These are phyloP conservation scores for Podarcis cretensis DNA, from an alignment of 2,113 vertebrate species.

Conservation along the genomic window DNA sequence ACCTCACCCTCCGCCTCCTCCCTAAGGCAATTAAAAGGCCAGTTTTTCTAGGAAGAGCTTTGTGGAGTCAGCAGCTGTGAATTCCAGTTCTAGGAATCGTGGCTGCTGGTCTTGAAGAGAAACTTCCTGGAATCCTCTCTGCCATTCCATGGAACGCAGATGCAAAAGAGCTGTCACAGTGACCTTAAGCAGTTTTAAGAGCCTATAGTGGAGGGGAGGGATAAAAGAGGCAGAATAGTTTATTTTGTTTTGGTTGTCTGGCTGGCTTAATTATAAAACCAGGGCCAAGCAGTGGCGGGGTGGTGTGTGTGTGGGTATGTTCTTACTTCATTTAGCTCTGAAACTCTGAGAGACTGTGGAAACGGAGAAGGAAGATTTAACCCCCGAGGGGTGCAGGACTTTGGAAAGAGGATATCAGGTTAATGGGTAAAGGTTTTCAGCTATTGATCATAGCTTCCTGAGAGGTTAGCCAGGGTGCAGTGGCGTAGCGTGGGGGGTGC, in stretches of 20 bases:
- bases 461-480: background rate
- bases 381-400: slow-evolving; percentile 54
- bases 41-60: slow-evolving; percentile 61
- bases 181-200: slow-evolving; percentile 41
- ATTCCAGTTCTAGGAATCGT: slow-evolving; percentile 61
- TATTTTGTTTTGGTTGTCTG: slow-evolving; percentile 45
- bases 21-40: slow-evolving; percentile 10
- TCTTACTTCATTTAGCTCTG: background rate
- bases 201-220: slow-evolving; percentile 22
- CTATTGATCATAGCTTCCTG: slow-evolving; percentile 50
- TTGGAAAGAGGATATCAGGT: slow-evolving; percentile 60
- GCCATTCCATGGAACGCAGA: slow-evolving; percentile 69
- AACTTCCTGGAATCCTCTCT: slow-evolving; percentile 70
- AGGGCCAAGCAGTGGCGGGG: no score
- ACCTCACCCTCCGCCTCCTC: background rate
- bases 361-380: slow-evolving; percentile 19
- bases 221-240: slow-evolving; percentile 25
- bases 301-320: background rate
- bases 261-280: background rate
- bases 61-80: slow-evolving; percentile 53
- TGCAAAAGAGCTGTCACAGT: slow-evolving; percentile 56
- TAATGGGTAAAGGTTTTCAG: slow-evolving; percentile 57
- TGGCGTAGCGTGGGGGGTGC: no score
- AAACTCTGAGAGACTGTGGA: background rate
- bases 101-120: slow-evolving; percentile 42